Evolutionary conservation across 2,113 vertebrate species (phyloP), one percentile per base, ranked within the genome.

Genomic region (Rhegmatorhina hoffmannsi): DNA sequence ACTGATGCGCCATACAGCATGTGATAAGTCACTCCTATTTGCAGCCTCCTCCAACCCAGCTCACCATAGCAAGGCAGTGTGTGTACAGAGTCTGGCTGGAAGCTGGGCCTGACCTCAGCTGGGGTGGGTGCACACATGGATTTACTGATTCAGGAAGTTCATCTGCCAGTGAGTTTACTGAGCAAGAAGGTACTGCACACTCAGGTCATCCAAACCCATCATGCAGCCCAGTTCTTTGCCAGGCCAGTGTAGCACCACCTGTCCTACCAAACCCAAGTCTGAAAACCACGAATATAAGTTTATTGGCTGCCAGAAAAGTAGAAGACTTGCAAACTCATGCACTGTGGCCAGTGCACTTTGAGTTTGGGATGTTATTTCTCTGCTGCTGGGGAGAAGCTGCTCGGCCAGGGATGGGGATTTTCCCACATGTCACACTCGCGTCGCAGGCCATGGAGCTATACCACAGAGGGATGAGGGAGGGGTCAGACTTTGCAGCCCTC

Each of bases 51-150:
- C 31, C 64, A 69, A 34, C 49, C 44, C 36, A 11, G 17, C 33
- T 66, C 7, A 3, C 40, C 3, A 0, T 2, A 33, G 40, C 33
- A 81, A 50, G 33, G 31, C 19, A 72, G 16, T 34, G 33, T 18
- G 36, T 14, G 9, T 17, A 24, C 31, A 15, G n/a, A 15, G 40
- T 21, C 5, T 8, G 43, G 29, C 24, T 87, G 43, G 19, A 69
- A 76, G 34, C 24, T 79, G 64, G 25, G 19, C 12, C 34, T 44
- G 26, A 53, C 21, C 43, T 83, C 73, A 55, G 4, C 7, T 60
- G 24, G 8, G 44, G 4, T 0, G 0, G 13, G 7, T 68, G 36
- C 38, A 60, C 10, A 49, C 26, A 11, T 26, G 13, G 72, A 72
- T 79, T 85, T 55, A 47, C 38, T 87, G 19, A 17, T 38, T 76